These are phyloP conservation scores for Thalpophila matura DNA, from an alignment of 2,888 invertebrate species.

Conservation along the genomic window DNA sequence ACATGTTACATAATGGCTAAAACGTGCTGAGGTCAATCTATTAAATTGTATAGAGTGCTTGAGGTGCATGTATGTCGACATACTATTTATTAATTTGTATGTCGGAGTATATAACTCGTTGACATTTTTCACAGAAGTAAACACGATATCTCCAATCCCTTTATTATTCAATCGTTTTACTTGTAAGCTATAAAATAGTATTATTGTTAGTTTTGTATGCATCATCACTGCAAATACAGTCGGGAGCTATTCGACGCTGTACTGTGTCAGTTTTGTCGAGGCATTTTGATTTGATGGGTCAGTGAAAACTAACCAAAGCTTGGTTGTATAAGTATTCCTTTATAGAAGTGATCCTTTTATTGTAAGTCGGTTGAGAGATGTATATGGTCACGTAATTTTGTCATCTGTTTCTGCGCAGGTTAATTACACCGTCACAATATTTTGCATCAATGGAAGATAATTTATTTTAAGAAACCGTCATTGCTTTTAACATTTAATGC, in stretches of 20 bases:
- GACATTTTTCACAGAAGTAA: slow-evolving; percentile 31
- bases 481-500: slow-evolving; percentile 81
- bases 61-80: slow-evolving; percentile 66
- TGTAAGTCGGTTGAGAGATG: slow-evolving; percentile 51
- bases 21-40: slow-evolving; percentile 68
- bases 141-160: slow-evolving; percentile 55
- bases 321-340: slow-evolving; percentile 48
- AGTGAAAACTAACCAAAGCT: slow-evolving; percentile 46
- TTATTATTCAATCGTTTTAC: slow-evolving; percentile 61
- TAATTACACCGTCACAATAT: slow-evolving; percentile 59
- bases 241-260: slow-evolving; percentile 22
- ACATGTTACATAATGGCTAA: slow-evolving; percentile 21
- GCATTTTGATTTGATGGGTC: slow-evolving; percentile 38
- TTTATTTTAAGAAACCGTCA: slow-evolving; percentile 73
- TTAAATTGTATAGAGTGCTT: slow-evolving; percentile 62
- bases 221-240: slow-evolving; percentile 40
- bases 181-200: slow-evolving; percentile 69
- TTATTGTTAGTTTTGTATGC: slow-evolving; percentile 62
- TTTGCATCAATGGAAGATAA: slow-evolving; percentile 60
- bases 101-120: slow-evolving; percentile 20
- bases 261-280: slow-evolving; percentile 24
- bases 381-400: slow-evolving; percentile 38
- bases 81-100: slow-evolving; percentile 18
- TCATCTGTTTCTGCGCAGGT: slow-evolving; percentile 46
- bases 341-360: slow-evolving; percentile 29